A percentile compares a stretch with the other conserved stretches of the same genome.
These are phyloP conservation scores for Prietella phreatophila DNA, from an alignment of 2,113 vertebrate species.

Conservation along the genomic window DNA sequence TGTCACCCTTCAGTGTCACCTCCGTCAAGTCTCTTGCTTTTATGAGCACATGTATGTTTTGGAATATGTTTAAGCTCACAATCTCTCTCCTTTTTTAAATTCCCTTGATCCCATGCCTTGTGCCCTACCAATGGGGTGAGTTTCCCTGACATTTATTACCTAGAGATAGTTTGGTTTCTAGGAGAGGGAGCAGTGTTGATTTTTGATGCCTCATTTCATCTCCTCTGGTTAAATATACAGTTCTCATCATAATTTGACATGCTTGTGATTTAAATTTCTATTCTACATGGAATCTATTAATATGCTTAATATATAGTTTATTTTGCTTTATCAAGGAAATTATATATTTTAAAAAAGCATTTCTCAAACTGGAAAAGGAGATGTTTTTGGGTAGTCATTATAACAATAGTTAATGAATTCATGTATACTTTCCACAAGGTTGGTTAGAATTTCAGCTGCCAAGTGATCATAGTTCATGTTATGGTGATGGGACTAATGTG, in stretches of 20 bases:
- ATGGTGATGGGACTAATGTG: not conserved
- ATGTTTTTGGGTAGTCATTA: constrained; percentile 9
- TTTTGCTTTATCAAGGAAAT: not conserved
- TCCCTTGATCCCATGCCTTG: constrained; percentile 38
- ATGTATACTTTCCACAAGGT: not conserved
- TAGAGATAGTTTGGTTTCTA: constrained; percentile 65
- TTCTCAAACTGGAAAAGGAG: not conserved
- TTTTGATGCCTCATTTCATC: not conserved
- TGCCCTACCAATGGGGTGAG: constrained; percentile 41
- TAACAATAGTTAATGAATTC: not conserved
- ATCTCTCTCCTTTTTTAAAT: constrained; percentile 44
- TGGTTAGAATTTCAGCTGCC: not conserved
- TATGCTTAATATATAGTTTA: not conserved
- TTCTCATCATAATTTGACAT: not conserved
- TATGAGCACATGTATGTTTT: constrained; percentile 17
- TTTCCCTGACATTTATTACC: constrained; percentile 68
- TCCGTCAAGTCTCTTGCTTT: constrained; percentile 10
- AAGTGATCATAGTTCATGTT: not conserved
- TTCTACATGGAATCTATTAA: not conserved
- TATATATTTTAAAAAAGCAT: not conserved
- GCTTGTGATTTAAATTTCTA: not conserved
- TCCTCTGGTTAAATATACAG: not conserved
- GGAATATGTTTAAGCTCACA: constrained; percentile 16
- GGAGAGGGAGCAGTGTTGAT: constrained; percentile 52
- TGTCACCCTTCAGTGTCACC: constrained; percentile 1